phyloP scores from a whole-genome alignment of 2,888 invertebrate species.

The Marronus borbonicus region DNA sequence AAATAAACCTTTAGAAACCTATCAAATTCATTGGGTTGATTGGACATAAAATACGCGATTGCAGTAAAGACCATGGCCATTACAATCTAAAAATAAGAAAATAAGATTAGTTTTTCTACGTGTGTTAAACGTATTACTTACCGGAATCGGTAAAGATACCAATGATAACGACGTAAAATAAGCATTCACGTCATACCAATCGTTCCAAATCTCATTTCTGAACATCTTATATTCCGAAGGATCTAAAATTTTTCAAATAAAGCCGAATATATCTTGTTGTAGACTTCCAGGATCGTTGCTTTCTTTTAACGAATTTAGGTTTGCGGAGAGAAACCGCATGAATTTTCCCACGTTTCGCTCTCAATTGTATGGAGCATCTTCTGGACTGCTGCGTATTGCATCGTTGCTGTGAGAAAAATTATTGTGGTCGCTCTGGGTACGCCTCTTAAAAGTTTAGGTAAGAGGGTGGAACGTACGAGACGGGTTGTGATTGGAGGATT shows the following conservation, averaged over 20 bases:
- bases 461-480: no score
- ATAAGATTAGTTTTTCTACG: no score
- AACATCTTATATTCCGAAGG: conserved; percentile 22
- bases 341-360: no score
- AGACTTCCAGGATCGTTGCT: no score
- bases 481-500: no score
- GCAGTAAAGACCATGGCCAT: conserved; percentile 15
- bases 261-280: not conserved
- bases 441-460: no score
- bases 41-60: conserved; percentile 29
- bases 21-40: conserved; percentile 30
- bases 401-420: no score
- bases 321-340: no score
- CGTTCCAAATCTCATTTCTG: conserved; percentile 16
- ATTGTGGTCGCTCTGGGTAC: no score
- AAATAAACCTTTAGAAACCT: conserved; percentile 33
- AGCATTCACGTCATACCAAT: conserved; percentile 32
- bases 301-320: no score
- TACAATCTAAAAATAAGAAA: conserved; percentile 13
- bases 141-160: conserved; percentile 36
- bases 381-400: no score
- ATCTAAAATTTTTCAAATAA: conserved; percentile 18
- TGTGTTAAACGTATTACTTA: not conserved
- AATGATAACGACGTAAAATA: conserved; percentile 19
- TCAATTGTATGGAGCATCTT: no score